Conservation (phyloP, 2,113 vertebrate genomes). For the Anseranas semipalmata region DNA sequence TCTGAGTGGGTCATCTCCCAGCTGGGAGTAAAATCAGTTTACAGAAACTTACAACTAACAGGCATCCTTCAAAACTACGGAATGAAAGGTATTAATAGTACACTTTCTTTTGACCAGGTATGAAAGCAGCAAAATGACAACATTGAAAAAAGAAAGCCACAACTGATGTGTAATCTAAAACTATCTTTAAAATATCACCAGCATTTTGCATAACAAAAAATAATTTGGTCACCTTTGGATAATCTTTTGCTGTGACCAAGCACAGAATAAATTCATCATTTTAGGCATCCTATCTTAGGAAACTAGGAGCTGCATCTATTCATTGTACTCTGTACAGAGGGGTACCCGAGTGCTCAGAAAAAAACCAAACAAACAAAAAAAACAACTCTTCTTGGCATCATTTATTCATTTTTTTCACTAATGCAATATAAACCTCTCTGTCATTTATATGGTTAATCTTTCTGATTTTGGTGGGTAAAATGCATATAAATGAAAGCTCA, state of each 20-base stretch:
- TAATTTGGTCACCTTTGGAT: background rate
- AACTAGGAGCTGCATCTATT: background rate
- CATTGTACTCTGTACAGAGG: background rate
- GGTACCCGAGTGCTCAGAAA: background rate
- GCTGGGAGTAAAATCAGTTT: background rate
- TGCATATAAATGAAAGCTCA: background rate
- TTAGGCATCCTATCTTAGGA: background rate
- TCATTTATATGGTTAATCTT: background rate
- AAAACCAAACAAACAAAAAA: too few relatives aligned
- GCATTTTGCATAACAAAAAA: background rate
- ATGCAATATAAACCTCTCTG: background rate
- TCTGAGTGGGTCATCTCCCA: background rate
- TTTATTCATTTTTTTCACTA: background rate
- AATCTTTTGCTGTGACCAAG: background rate
- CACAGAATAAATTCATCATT: background rate
- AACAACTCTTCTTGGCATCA: background rate
- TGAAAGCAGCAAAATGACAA: background rate
- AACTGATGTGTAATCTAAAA: background rate
- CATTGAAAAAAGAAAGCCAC: background rate
- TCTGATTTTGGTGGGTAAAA: background rate
- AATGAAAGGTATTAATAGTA: background rate
- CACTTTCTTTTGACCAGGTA: background rate
- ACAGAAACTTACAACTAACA: background rate
- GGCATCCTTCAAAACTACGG: background rate
- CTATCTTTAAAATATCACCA: background rate